These are phyloP conservation scores for Perizoma flavofasciatum DNA, from an alignment of 2,888 invertebrate species.

Conservation along the genomic window DNA sequence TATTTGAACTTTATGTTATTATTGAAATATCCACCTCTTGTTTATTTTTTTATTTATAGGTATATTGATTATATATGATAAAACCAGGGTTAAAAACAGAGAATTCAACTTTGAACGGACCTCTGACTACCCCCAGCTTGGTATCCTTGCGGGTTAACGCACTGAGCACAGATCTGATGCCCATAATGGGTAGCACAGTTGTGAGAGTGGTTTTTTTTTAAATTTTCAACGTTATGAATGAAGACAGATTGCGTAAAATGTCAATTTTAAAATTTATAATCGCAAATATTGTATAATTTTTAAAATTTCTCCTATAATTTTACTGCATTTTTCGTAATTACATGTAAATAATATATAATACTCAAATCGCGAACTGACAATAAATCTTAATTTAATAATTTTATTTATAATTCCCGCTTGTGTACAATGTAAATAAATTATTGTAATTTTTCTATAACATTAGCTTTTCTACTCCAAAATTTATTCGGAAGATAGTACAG, in stretches of 20 bases:
- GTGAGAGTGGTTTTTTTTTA: too few species aligned
- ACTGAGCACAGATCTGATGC: too few species aligned
- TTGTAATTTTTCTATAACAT: slow-evolving; percentile 70
- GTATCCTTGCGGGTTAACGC: too few species aligned
- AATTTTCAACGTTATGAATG: not conserved
- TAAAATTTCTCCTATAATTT: slow-evolving; percentile 46
- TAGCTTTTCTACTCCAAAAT: slow-evolving; percentile 78
- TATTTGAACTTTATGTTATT: not conserved
- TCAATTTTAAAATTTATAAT: slow-evolving; percentile 26
- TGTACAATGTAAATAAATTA: slow-evolving; percentile 70
- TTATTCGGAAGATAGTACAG: slow-evolving; percentile 80
- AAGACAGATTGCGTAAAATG: slow-evolving; percentile 23
- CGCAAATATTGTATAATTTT: slow-evolving; percentile 25
- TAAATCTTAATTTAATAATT: slow-evolving; percentile 75
- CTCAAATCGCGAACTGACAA: slow-evolving; percentile 83
- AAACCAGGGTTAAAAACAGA: not conserved
- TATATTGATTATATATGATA: not conserved
- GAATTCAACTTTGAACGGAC: too few species aligned
- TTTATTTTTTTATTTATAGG: slow-evolving; percentile 6
- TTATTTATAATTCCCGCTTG: slow-evolving; percentile 62
- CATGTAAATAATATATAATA: slow-evolving; percentile 72
- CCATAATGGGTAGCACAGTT: too few species aligned
- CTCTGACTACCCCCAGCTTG: too few species aligned
- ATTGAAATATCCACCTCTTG: slow-evolving; percentile 15
- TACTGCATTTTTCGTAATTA: slow-evolving; percentile 57